phyloP scores from a whole-genome alignment of 1,140 invertebrate species.

The Aphis craccivora region DNA sequence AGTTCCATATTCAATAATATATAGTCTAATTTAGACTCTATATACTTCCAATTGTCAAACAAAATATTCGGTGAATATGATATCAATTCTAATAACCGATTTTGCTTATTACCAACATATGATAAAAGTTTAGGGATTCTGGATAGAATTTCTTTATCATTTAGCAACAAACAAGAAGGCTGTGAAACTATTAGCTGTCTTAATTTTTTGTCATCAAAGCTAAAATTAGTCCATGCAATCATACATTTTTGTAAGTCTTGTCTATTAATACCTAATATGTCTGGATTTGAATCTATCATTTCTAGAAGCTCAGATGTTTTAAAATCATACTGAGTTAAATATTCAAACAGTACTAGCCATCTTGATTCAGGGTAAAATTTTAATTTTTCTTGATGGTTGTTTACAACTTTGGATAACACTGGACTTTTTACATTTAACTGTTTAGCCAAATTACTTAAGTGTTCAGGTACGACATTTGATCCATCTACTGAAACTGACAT shows the following conservation, averaged over 20 bases:
- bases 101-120: conserved; percentile 45
- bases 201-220: conserved; percentile 50
- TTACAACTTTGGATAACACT: conserved; percentile 1
- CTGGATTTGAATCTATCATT: conserved; percentile 47
- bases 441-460: conserved; percentile 8
- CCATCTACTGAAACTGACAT: background rate
- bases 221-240: conserved; percentile 47
- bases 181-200: conserved; percentile 27
- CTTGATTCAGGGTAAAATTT: background rate
- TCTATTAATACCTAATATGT: conserved; percentile 42
- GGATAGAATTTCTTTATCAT: conserved; percentile 32
- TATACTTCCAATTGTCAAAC: conserved; percentile 38
- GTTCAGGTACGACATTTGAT: background rate
- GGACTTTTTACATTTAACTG: background rate
- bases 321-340: conserved; percentile 49
- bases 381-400: conserved; percentile 40
- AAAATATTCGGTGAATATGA: conserved; percentile 53
- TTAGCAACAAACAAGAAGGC: conserved; percentile 17
- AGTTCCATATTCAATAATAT: conserved; percentile 45
- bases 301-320: conserved; percentile 47
- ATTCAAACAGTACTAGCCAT: conserved; percentile 40
- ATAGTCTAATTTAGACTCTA: conserved; percentile 47
- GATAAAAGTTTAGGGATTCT: conserved; percentile 53
- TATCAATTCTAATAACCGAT: conserved; percentile 42
- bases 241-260: conserved; percentile 43